Evolutionary conservation across 1,140 invertebrate genomes (phyloP), one percentile per base, ranked within the genome.

Genomic region (Arion vulgaris): DNA sequence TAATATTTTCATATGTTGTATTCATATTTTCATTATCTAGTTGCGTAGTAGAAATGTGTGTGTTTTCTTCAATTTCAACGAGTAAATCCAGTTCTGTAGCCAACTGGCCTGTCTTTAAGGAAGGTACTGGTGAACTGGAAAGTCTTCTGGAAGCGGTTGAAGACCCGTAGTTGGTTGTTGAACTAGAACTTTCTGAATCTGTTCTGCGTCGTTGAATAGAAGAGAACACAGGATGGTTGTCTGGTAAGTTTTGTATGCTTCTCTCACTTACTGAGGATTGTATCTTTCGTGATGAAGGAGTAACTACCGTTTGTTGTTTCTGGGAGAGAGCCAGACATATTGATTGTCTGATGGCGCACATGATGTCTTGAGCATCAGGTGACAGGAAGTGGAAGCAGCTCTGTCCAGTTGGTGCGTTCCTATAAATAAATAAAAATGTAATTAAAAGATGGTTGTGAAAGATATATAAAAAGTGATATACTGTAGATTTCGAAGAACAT

Each of bases 351-450:
- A 80, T 80, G 15, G 78, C 78, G 17, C 41, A 41, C 13, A 80
- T 34, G 66, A 80, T 80, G 0, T 80, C 41, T 49, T 32, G 39
- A n/a, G 78, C 62, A 2, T 80, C 78, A 15, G 71, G 41, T 13
- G 45, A 69, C 5, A 49, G n/a, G 49, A 80, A 80, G 19, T n/a
- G 23, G 36, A 80, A 71, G 23, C 28, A 51, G 28, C 66, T 80
- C 32, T 80, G 62, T 19, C 66, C 78, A 0, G 78, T 80, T 28
- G 78, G 78, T 45, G 62, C 15, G 28, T 80, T 69, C 39, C 78
- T 80, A 66, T 11, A 51, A 80, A 57, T 71, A 7, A 80, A 53
- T 28, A 28, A 72, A n/a, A n/a, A 36, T 49, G 9, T 49, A 49
- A 49, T 49, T 49, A 49, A 49, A 49, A n/a, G n/a, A n/a, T n/a